These are phyloP conservation scores for Folsomia candida DNA, from an alignment of 2,888 invertebrate species.

Conservation along the genomic window DNA sequence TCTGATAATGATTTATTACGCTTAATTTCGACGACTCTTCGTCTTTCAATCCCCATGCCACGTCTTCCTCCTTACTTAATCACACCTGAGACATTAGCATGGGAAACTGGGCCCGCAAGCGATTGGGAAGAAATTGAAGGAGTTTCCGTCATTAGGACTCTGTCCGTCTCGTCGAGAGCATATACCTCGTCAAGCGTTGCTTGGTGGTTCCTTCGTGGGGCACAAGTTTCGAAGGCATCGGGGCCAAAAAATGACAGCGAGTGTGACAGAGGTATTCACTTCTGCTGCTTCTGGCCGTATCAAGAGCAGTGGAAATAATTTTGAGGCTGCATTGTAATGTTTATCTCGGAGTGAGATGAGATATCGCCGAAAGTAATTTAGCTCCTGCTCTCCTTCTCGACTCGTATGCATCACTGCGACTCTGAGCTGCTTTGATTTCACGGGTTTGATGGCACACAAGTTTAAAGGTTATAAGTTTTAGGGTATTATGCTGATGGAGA, in stretches of 20 bases:
- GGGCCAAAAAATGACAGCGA: neutral
- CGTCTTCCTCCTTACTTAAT: slow-evolving; percentile 36
- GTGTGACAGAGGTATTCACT: neutral
- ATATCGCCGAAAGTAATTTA: neutral
- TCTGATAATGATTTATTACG: slow-evolving; percentile 49
- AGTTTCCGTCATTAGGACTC: slow-evolving; percentile 14
- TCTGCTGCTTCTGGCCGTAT: neutral
- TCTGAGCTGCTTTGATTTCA: slow-evolving; percentile 1
- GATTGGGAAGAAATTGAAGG: slow-evolving; percentile 19
- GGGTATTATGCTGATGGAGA: neutral
- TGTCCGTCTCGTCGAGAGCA: no score
- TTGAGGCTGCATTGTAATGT: neutral
- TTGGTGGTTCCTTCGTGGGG: neutral
- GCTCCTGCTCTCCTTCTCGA: neutral
- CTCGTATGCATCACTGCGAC: neutral
- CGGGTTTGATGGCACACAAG: neutral
- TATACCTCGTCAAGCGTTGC: no score
- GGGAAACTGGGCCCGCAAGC: slow-evolving; percentile 27
- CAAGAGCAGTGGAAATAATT: neutral
- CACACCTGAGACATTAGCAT: slow-evolving; percentile 48
- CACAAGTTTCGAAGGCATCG: neutral
- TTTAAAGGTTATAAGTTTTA: neutral
- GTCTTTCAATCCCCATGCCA: slow-evolving; percentile 22
- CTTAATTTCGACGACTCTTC: slow-evolving; percentile 43
- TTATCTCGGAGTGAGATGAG: neutral